Evolutionary conservation across 92 coral and sea anemone species (phyloP).

Genomic region (Epizoanthus scotinus): DNA sequence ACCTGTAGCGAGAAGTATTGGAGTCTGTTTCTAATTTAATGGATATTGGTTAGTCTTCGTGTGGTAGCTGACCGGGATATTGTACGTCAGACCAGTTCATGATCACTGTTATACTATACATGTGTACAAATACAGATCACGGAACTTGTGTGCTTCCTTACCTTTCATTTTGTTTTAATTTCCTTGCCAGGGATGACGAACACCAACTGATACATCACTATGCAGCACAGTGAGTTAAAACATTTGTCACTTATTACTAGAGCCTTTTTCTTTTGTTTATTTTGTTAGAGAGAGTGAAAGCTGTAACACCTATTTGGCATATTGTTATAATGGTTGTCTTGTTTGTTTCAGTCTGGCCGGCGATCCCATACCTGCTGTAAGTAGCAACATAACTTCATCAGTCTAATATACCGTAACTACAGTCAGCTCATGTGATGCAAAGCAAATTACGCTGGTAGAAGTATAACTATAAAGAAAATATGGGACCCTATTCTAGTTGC

Average conservation of each 20-base stretch:
- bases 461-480: too few relatives aligned
- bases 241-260: neutral
- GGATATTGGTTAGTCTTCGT: too few relatives aligned
- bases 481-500: too few relatives aligned
- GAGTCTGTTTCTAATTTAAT: too few relatives aligned
- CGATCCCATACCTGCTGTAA: conserved; percentile 41
- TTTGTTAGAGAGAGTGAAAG: neutral
- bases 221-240: conserved; percentile 51
- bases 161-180: neutral
- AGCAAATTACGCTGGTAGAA: too few relatives aligned
- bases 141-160: neutral
- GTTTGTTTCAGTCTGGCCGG: conserved; percentile 34
- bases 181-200: conserved; percentile 52
- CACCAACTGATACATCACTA: conserved; percentile 65
- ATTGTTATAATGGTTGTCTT: neutral
- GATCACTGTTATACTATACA: too few relatives aligned
- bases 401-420: neutral
- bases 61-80: too few relatives aligned
- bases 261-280: neutral
- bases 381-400: neutral
- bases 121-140: too few relatives aligned
- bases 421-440: too few relatives aligned
- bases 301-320: too few relatives aligned
- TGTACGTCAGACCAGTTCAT: too few relatives aligned
- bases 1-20: too few relatives aligned